Base-by-base conservation (phyloP, 2,888 invertebrate species). In the Eupeodes luniger region DNA sequence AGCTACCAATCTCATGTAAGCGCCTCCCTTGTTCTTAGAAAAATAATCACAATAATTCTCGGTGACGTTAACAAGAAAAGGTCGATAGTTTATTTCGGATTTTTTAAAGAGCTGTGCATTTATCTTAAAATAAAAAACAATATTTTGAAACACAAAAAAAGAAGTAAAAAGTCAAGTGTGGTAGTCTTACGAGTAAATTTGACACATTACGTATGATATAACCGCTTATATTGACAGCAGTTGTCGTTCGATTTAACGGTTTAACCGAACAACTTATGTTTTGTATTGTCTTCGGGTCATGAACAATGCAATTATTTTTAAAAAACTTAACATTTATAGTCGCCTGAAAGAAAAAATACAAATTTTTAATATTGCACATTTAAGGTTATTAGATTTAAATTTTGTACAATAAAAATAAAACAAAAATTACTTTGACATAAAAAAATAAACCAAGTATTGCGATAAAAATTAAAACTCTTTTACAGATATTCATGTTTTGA, bases 1-100 rank as follows among this genome's bases (percentile, higher is more conserved):
- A 12, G 57, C 55, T 4, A 85, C n/a, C 4, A 76, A 9, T 16
- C 59, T 14, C 57, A 76, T 11, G 34, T 76, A 70, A 9, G 62
- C 47, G 0, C 66, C 53, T 4, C 16, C 75, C 16, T 27, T 40
- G 14, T 85, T 83, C 14, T 79, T 80, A 5, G 49, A 51, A 61
- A 80, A 76, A 36, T 16, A 59, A 2, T 70, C 62, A 51, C 85
- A 85, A 49, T 74, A 85, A 34, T 80, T 59, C 11, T 76, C 69
- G 0, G 70, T 81, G 0, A 69, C 9, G 47, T 76, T 80, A 14
- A 75, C 27, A 0, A 85, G 55, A 40, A 70, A 75, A 0, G 85
- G 59, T 16, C 40, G 55, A 40, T 49, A 82, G 6, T 5, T 34
- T 6, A 34, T 51, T 12, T 16, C 55, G 2, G 67, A 49, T 57